Conservation (phyloP, 2,888 invertebrate genomes). For the Plagodis pulveraria region DNA sequence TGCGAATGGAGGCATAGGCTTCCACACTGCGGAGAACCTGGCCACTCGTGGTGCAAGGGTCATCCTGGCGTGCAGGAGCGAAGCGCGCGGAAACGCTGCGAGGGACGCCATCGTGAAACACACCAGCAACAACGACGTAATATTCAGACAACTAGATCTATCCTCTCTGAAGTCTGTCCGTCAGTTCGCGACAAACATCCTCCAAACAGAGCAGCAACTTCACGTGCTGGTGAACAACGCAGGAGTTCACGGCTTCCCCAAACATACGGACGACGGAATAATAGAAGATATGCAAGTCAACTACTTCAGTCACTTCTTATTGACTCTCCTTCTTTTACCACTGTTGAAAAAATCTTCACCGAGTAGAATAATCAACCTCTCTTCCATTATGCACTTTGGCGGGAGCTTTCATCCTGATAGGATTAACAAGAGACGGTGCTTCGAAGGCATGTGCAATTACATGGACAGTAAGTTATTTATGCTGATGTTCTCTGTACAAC, state of each 20-base stretch:
- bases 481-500: slow-evolving; percentile 87
- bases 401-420: slow-evolving; percentile 40
- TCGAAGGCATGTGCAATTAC: slow-evolving; percentile 37
- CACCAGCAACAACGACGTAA: slow-evolving; percentile 50
- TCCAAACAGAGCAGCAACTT: slow-evolving; percentile 68
- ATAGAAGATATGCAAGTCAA: slow-evolving; percentile 83
- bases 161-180: slow-evolving; percentile 80
- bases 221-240: slow-evolving; percentile 87
- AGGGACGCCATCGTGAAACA: slow-evolving; percentile 40
- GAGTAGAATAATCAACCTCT: slow-evolving; percentile 68
- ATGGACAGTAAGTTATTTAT: slow-evolving; percentile 83
- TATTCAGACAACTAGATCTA: slow-evolving; percentile 71
- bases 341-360: slow-evolving; percentile 46
- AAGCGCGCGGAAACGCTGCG: slow-evolving; percentile 86
- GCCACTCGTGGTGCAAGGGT: slow-evolving; percentile 89
- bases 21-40: slow-evolving; percentile 88
- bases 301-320: slow-evolving; percentile 87
- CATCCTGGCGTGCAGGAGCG: slow-evolving; percentile 91
- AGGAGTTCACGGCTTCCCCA: slow-evolving; percentile 64
- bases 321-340: slow-evolving; percentile 51
- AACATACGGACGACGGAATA: slow-evolving; percentile 85
- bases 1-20: slow-evolving; percentile 91
- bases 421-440: slow-evolving; percentile 38
- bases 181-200: slow-evolving; percentile 84
- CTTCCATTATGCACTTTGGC: slow-evolving; percentile 75